These are phyloP conservation scores for Lacanobia wlatinum DNA, from an alignment of 2,888 invertebrate species.

Conservation along the genomic window DNA sequence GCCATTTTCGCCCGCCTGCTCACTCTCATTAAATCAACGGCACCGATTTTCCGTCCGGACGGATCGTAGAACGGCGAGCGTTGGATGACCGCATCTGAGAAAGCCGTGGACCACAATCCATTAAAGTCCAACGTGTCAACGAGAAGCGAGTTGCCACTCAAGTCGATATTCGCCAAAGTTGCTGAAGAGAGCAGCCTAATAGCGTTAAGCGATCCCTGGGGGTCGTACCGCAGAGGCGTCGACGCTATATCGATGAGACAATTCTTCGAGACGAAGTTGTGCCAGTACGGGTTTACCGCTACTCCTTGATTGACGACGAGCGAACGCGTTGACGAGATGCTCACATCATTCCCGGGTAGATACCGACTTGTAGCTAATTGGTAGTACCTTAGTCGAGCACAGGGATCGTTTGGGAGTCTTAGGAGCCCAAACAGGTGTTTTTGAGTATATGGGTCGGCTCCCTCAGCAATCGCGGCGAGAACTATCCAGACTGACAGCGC, in stretches of 20 bases:
- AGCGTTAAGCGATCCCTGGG: conserved; percentile 26
- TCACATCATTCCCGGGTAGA: conserved; percentile 25
- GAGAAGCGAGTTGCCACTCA: conserved; percentile 44
- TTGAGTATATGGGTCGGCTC: conserved; percentile 25
- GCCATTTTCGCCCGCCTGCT: conserved; percentile 15
- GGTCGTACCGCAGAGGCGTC: conserved; percentile 20
- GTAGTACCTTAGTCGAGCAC: conserved; percentile 32
- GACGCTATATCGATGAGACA: conserved; percentile 37
- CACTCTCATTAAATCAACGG: conserved; percentile 48
- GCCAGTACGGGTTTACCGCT: conserved; percentile 32
- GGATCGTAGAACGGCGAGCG: conserved; percentile 28
- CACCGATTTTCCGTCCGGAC: conserved; percentile 12
- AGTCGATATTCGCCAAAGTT: conserved; percentile 30
- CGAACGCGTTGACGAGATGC: conserved; percentile 12
- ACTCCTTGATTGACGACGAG: conserved; percentile 34
- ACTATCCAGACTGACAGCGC: conserved; percentile 36
- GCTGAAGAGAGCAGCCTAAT: conserved; percentile 36
- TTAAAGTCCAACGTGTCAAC: conserved; percentile 45
- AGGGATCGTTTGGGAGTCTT: conserved; percentile 35
- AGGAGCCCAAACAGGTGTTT: conserved; percentile 34
- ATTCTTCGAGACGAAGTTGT: conserved; percentile 29
- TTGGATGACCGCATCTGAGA: conserved; percentile 27
- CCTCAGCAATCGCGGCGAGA: conserved; percentile 39
- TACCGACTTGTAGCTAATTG: conserved; percentile 33
- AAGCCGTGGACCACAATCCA: conserved; percentile 43